Conservation (phyloP, 2,888 invertebrate species). For the Drosophila helvetica region DNA sequence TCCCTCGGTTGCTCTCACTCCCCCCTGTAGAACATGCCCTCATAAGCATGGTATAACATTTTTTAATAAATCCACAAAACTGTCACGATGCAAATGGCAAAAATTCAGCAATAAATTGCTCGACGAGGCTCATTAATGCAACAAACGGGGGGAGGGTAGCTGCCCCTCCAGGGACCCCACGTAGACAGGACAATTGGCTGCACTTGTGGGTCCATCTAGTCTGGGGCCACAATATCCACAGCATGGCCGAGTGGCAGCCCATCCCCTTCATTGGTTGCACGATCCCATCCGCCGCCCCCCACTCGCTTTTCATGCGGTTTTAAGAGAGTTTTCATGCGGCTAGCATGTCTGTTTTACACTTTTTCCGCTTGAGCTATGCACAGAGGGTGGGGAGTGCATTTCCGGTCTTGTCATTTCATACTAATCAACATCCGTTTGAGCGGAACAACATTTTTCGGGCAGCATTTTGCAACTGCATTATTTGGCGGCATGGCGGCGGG, state of each 20-base stretch:
- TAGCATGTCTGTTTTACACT: slow-evolving; percentile 34
- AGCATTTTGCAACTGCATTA: slow-evolving; percentile 36
- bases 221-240: slow-evolving; percentile 46
- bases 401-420: slow-evolving; percentile 77
- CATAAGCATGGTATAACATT: slow-evolving; percentile 41
- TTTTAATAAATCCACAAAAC: slow-evolving; percentile 48
- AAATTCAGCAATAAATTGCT: slow-evolving; percentile 58
- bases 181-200: slow-evolving; percentile 53
- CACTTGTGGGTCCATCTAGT: slow-evolving; percentile 64
- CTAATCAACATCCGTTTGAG: slow-evolving; percentile 78
- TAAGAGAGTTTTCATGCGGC: slow-evolving; percentile 37
- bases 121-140: slow-evolving; percentile 65
- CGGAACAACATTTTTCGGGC: slow-evolving; percentile 25
- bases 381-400: slow-evolving; percentile 31
- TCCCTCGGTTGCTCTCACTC: slow-evolving; percentile 24
- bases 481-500: slow-evolving; percentile 14
- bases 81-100: slow-evolving; percentile 40
- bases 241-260: slow-evolving; percentile 34
- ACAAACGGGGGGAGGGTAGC: slow-evolving; percentile 11
- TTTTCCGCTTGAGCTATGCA: slow-evolving; percentile 37
- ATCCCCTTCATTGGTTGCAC: not conserved
- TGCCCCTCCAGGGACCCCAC: slow-evolving; percentile 9
- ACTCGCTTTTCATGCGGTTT: slow-evolving; percentile 31
- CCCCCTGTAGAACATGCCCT: slow-evolving; percentile 29
- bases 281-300: not conserved